These are phyloP conservation scores for Pocota personata DNA, from an alignment of 2,888 invertebrate species.

Conservation along the genomic window DNA sequence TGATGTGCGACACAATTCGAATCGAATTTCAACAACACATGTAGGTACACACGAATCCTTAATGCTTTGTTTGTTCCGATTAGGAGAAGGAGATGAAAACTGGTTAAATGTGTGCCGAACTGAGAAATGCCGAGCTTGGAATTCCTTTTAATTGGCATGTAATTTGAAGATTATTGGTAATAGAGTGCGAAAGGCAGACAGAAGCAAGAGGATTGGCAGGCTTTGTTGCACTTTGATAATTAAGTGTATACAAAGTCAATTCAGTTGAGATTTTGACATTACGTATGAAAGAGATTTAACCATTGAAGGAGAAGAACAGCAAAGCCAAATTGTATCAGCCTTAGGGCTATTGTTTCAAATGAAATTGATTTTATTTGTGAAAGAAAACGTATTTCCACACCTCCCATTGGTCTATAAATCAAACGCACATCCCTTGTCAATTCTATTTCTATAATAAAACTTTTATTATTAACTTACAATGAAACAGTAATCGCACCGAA, in stretches of 20 bases:
- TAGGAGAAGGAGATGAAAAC: neutral
- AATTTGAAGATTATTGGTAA: slow-evolving; percentile 55
- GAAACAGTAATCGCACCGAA: neutral
- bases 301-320: neutral
- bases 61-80: slow-evolving; percentile 39
- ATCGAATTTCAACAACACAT: slow-evolving; percentile 50
- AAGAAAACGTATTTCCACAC: neutral
- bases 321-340: neutral
- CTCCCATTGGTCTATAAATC: neutral
- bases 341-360: neutral
- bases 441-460: neutral
- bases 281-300: neutral
- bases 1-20: slow-evolving; percentile 43
- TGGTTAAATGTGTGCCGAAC: slow-evolving; percentile 8
- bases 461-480: neutral
- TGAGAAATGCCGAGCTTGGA: slow-evolving; percentile 45
- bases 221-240: slow-evolving; percentile 39
- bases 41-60: slow-evolving; percentile 3
- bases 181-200: slow-evolving; percentile 4
- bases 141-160: slow-evolving; percentile 66
- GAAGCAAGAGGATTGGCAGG: neutral
- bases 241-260: slow-evolving; percentile 30
- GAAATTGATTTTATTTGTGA: neutral
- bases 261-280: neutral
- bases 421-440: neutral